Evolutionary conservation across 2,888 invertebrate genomes (phyloP), one percentile per base, ranked within the genome.

Genomic region (Chloroclystis v-ata): DNA sequence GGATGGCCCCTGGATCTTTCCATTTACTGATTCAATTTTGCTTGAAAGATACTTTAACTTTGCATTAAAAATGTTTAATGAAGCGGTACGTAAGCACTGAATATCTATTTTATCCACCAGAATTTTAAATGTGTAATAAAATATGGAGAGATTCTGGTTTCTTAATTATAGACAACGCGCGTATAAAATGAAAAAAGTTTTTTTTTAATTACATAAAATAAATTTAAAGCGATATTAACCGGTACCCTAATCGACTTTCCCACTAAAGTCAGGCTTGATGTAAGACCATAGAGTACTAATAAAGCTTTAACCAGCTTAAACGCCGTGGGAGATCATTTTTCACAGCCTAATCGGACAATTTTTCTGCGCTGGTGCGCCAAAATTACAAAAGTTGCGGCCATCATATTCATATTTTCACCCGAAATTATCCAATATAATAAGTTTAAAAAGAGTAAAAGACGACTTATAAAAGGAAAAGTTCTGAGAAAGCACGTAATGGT

Each of bases 381-480:
- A 85, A 84, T 81, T 75, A 78, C 81, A 69, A 73, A 85, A 85
- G 79, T 85, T 86, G 72, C 68, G 69, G 67, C 78, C 75, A 78
- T 81, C 82, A 75, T 80, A 82, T 82, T 79, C 82, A 83, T 83
- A 85, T 83, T 85, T 85, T 79, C 69, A 60, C 73, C 67, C 67
- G 72, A 86, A 20, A 85, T 85, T 83, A 82, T 84, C 85, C 76
- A 82, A 83, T 86, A 82, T 82, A 81, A 82, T 78, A 85, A 85
- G 81, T 84, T 85, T 78, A 56, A 80, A 82, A 84, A 83, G 82
- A 84, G 85, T 83, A 84, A 78, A 78, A 82, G 79, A 76, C 75
- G 78, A 84, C 79, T 86, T 87, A 84, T 85, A 86, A 86, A 86
- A 82, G 83, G 82, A 84, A 87, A 87, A 87, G 81, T 87, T 87